Conservation (phyloP, 2,113 vertebrate species). For the Phainopepla nitens region DNA sequence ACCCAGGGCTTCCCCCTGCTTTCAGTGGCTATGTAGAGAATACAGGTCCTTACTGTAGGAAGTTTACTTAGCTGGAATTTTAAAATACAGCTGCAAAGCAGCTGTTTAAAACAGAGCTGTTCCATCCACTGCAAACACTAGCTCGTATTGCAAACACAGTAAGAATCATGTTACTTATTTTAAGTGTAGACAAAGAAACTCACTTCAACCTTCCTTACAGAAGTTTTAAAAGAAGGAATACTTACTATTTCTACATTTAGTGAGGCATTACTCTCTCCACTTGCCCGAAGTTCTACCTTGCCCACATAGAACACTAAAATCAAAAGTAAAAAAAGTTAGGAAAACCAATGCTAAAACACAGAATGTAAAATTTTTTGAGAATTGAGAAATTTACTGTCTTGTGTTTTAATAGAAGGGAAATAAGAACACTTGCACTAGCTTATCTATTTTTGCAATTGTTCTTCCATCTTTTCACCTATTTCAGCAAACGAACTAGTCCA, state of each 20-base stretch:
- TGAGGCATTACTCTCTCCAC: constrained; percentile 50
- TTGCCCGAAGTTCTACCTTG: constrained; percentile 50
- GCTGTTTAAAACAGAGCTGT: background rate
- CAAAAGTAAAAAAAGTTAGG: background rate
- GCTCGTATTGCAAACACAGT: background rate
- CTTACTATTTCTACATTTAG: constrained; percentile 66
- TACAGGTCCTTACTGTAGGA: background rate
- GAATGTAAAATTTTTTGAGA: background rate
- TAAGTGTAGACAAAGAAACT: background rate
- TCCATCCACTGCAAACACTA: background rate
- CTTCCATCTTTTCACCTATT: background rate
- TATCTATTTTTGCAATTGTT: background rate
- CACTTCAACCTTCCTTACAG: background rate
- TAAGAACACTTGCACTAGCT: background rate
- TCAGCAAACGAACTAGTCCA: background rate
- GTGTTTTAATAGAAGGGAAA: background rate
- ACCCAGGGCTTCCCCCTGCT: background rate
- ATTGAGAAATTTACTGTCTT: background rate
- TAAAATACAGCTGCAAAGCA: background rate
- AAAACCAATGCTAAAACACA: background rate
- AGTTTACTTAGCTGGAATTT: background rate
- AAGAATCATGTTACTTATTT: background rate
- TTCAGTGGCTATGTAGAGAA: background rate
- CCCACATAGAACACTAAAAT: constrained; percentile 74
- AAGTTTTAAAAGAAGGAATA: constrained; percentile 4